These are phyloP conservation scores for Seira ritae DNA, from an alignment of 2,888 invertebrate species.

Conservation along the genomic window DNA sequence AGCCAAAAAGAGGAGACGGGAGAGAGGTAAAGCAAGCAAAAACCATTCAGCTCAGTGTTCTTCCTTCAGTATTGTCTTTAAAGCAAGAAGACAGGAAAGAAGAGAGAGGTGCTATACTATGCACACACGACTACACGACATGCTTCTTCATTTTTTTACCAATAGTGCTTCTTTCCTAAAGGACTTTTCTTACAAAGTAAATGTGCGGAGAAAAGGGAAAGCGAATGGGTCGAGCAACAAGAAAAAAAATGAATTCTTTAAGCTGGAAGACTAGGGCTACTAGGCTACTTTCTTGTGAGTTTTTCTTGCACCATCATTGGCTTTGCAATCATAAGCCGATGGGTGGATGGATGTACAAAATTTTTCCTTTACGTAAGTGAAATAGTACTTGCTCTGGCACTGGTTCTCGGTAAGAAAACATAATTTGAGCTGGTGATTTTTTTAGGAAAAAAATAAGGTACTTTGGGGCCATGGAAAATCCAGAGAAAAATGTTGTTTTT, in stretches of 20 bases:
- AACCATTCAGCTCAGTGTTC: neutral
- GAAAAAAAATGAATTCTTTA: neutral
- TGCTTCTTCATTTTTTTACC: neutral
- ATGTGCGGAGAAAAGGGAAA: neutral
- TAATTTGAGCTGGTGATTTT: too few species aligned
- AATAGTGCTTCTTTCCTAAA: neutral
- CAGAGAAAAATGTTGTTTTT: too few species aligned
- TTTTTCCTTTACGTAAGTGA: too few species aligned
- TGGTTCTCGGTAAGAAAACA: too few species aligned
- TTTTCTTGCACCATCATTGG: neutral
- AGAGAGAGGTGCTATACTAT: neutral
- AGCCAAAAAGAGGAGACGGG: neutral
- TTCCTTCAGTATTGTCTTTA: neutral
- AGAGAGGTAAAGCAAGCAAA: constrained; percentile 11
- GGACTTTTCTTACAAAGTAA: neutral
- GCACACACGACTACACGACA: neutral
- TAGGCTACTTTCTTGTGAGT: too few species aligned
- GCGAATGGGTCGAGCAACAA: constrained; percentile 4
- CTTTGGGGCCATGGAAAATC: too few species aligned
- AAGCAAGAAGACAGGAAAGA: constrained; percentile 15
- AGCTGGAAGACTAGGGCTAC: constrained; percentile 74
- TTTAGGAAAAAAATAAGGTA: too few species aligned
- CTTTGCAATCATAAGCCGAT: too few species aligned
- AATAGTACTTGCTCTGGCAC: too few species aligned
- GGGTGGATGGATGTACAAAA: too few species aligned